Percentiles rank a stretch among this genome's conserved stretches.
These are phyloP conservation scores for Drosophila rellima DNA, from an alignment of 2,888 invertebrate species.

Conservation along the genomic window DNA sequence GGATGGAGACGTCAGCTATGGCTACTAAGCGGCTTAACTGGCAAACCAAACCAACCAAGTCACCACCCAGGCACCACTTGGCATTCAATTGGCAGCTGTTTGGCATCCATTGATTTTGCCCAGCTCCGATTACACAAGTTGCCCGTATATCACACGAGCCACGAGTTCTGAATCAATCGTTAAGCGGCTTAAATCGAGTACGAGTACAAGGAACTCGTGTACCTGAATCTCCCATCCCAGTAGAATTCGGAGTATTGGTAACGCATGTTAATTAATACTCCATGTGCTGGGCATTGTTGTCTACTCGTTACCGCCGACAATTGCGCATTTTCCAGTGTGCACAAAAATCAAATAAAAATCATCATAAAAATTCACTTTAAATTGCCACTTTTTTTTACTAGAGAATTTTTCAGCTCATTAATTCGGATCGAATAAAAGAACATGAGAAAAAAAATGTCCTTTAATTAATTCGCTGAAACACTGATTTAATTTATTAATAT, in stretches of 20 bases:
- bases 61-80: conserved; percentile 1
- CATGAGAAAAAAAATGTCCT: too few relatives aligned
- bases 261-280: conserved; percentile 15
- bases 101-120: conserved; percentile 56
- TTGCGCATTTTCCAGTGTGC: conserved; percentile 16
- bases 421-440: not conserved
- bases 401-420: not conserved
- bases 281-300: conserved; percentile 13
- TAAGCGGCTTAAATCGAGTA: conserved; percentile 62
- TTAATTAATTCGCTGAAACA: too few relatives aligned
- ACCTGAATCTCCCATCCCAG: conserved; percentile 6
- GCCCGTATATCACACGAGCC: conserved; percentile 6
- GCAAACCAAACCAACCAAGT: conserved; percentile 8
- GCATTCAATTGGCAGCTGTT: conserved; percentile 52
- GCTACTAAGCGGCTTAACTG: conserved; percentile 59
- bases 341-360: not conserved
- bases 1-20: not conserved
- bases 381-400: not conserved
- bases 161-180: conserved; percentile 26
- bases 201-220: not conserved
- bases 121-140: conserved; percentile 41
- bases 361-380: not conserved
- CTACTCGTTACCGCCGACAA: conserved; percentile 21
- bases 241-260: conserved; percentile 9
- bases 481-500: too few relatives aligned